phyloP scores from a whole-genome alignment of 2,888 invertebrate species.

The Idaea straminata region DNA sequence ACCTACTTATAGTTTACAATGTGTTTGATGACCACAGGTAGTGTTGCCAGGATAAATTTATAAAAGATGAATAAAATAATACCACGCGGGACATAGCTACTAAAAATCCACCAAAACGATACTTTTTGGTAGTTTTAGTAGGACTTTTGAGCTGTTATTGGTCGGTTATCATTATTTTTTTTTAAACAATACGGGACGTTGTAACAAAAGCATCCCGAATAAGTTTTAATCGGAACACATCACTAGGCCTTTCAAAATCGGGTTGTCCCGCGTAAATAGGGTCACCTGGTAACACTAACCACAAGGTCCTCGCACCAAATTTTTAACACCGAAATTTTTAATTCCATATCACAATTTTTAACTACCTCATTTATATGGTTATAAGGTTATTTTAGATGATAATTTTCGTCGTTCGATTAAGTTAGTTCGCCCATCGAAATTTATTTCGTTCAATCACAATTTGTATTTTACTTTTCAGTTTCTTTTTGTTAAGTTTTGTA shows the following conservation, averaged over 20 bases:
- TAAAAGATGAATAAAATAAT: too few species aligned
- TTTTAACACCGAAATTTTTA: slow-evolving; percentile 38
- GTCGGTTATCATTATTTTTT: too few species aligned
- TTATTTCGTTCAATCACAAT: not conserved
- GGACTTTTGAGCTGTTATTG: too few species aligned
- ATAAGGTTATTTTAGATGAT: slow-evolving; percentile 70
- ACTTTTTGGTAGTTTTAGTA: too few species aligned
- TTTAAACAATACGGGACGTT: too few species aligned
- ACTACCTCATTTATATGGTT: slow-evolving; percentile 78
- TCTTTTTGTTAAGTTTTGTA: slow-evolving; percentile 9
- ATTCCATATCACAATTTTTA: slow-evolving; percentile 77
- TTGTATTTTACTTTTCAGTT: slow-evolving; percentile 15
- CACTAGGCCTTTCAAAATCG: too few species aligned
- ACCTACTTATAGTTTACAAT: slow-evolving; percentile 11
- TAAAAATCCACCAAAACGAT: too few species aligned
- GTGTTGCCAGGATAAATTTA: not conserved
- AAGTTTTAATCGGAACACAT: too few species aligned
- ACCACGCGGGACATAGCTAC: too few species aligned
- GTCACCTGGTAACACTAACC: not conserved
- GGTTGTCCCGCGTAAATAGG: too few species aligned
- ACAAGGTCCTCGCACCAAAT: slow-evolving; percentile 14
- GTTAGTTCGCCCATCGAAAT: slow-evolving; percentile 30
- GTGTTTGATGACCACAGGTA: slow-evolving; percentile 19
- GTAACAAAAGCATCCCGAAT: too few species aligned
- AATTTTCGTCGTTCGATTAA: slow-evolving; percentile 49